A percentile compares a stretch with the other conserved stretches of the same genome.
Conservation (phyloP, 1,140 invertebrate species). For the Trialeurodes vaporariorum region DNA sequence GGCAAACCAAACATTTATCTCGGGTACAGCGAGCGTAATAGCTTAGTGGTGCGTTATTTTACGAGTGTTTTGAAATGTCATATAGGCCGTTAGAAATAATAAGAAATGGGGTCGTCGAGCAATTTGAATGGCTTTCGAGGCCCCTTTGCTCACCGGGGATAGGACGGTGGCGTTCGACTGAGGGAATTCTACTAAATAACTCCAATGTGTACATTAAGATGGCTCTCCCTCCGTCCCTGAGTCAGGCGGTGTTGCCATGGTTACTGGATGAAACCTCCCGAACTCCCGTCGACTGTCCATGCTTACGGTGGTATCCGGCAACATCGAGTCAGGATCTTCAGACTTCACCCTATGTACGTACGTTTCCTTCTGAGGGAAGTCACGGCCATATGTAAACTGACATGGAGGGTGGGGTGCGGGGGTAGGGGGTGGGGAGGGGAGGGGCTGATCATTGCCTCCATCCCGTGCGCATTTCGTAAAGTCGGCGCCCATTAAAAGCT, state of each 20-base stretch:
- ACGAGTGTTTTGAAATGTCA: background rate
- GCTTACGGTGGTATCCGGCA: background rate
- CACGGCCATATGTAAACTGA: background rate
- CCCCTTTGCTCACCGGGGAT: background rate
- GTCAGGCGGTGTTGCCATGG: background rate
- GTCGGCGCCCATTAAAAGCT: background rate
- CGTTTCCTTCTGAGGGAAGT: background rate
- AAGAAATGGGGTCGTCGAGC: background rate
- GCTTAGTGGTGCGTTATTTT: too few species aligned
- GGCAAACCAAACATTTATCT: background rate
- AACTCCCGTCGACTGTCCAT: background rate
- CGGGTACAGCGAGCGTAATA: background rate
- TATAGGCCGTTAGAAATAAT: background rate
- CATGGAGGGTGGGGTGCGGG: too few species aligned
- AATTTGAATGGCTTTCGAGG: conserved; percentile 1
- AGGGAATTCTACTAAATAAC: too few species aligned
- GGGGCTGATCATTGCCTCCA: background rate
- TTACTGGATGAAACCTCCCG: background rate
- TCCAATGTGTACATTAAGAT: background rate
- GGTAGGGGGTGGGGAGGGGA: too few species aligned
- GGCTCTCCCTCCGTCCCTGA: background rate
- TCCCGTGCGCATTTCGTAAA: background rate
- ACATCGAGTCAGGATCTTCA: too few species aligned
- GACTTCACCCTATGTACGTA: too few species aligned
- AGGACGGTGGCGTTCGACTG: background rate